Evolutionary conservation across 2,888 invertebrate species (phyloP).

Genomic region (Lottia scabra): DNA sequence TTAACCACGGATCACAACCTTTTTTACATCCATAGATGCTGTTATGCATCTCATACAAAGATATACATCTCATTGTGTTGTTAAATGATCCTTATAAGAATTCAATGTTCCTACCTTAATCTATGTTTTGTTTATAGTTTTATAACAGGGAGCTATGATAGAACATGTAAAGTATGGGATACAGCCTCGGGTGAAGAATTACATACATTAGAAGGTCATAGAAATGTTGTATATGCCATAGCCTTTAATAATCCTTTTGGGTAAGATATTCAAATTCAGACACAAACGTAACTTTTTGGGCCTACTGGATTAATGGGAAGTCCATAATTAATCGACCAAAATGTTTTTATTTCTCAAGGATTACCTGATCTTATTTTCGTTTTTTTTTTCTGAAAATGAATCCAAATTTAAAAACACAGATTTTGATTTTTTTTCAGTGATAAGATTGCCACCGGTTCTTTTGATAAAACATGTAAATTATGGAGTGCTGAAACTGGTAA

Average conservation of each 20-base stretch:
- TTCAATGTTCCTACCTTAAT: too few relatives aligned
- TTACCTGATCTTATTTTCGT: too few relatives aligned
- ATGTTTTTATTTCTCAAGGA: too few relatives aligned
- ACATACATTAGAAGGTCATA: constrained; percentile 80
- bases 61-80: neutral
- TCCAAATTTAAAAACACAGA: neutral
- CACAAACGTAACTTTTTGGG: too few relatives aligned
- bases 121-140: constrained; percentile 72
- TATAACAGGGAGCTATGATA: constrained; percentile 85
- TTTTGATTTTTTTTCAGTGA: constrained; percentile 58
- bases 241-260: constrained; percentile 80
- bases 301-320: too few relatives aligned
- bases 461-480: constrained; percentile 69
- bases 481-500: constrained; percentile 69
- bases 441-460: constrained; percentile 70
- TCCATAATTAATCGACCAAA: too few relatives aligned
- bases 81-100: neutral
- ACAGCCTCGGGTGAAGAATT: constrained; percentile 79
- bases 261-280: constrained; percentile 70
- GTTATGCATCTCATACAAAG: too few relatives aligned
- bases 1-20: too few relatives aligned
- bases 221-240: constrained; percentile 85
- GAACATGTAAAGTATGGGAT: constrained; percentile 86
- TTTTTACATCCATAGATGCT: too few relatives aligned
- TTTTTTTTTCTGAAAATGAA: too few relatives aligned